Percentiles rank a stretch among this genome's conserved stretches.
Conservation (phyloP, 2,888 invertebrate genomes). For the Amitus sp. region DNA sequence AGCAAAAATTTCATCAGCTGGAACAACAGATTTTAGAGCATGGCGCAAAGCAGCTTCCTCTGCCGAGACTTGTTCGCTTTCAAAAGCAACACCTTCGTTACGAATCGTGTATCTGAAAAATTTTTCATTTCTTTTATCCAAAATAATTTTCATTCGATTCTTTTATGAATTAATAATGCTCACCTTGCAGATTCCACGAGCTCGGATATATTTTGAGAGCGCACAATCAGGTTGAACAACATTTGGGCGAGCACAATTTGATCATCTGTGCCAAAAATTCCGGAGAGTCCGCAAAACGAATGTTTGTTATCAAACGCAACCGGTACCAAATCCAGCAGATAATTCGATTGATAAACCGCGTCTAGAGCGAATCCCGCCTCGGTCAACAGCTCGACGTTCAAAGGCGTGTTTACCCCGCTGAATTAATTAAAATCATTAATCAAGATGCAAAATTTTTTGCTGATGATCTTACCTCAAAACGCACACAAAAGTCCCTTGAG, state of each 20-base stretch:
- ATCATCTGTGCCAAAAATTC: slow-evolving; percentile 69
- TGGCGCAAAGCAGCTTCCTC: slow-evolving; percentile 46
- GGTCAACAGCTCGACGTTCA: slow-evolving; percentile 68
- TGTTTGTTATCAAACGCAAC: slow-evolving; percentile 51
- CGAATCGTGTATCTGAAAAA: slow-evolving; percentile 53
- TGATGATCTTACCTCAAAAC: slow-evolving; percentile 73
- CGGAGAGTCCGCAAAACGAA: slow-evolving; percentile 67
- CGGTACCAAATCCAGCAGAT: slow-evolving; percentile 50
- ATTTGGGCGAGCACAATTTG: slow-evolving; percentile 67
- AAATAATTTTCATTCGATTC: too few relatives aligned
- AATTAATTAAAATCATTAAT: slow-evolving; percentile 3
- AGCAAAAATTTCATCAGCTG: slow-evolving; percentile 43
- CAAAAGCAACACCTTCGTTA: slow-evolving; percentile 53
- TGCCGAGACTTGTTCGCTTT: slow-evolving; percentile 50
- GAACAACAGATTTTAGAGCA: slow-evolving; percentile 42
- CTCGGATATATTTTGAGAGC: slow-evolving; percentile 64
- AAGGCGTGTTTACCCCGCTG: slow-evolving; percentile 69
- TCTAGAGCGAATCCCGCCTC: slow-evolving; percentile 69
- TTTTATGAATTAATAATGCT: too few relatives aligned
- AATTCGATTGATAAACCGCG: slow-evolving; percentile 49
- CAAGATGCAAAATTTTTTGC: not conserved
- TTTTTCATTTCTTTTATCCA: too few relatives aligned
- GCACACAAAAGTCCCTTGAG: slow-evolving; percentile 74
- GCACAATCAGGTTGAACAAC: slow-evolving; percentile 65
- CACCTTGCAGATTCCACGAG: slow-evolving; percentile 69